These are phyloP conservation scores for Catharus minimus DNA, from an alignment of 2,113 vertebrate species.

Conservation along the genomic window DNA sequence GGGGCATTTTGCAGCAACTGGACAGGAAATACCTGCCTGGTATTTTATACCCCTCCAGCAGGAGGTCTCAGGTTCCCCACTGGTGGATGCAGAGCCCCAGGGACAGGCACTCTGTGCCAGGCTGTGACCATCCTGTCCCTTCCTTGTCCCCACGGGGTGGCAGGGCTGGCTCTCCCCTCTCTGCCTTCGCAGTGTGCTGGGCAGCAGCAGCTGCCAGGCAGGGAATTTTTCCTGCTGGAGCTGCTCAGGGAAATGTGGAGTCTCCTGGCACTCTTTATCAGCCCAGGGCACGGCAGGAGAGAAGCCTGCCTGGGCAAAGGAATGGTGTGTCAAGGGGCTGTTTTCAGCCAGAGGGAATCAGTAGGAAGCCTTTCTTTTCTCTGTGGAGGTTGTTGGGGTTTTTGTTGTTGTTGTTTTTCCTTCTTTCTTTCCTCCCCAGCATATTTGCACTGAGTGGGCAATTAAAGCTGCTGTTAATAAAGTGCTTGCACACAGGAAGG, in stretches of 20 bases:
- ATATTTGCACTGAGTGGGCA: conserved; percentile 7
- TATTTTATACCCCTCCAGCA: background rate
- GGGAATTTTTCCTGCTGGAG: background rate
- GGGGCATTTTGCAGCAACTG: background rate
- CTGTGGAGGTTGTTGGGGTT: background rate
- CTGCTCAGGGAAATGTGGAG: background rate
- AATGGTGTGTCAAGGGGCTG: background rate
- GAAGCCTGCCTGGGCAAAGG: background rate
- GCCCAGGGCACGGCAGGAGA: background rate
- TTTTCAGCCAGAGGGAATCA: background rate
- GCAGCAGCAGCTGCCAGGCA: background rate
- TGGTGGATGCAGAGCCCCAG: background rate
- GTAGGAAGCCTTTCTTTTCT: background rate
- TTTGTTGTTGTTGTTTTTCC: background rate
- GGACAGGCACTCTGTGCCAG: rapidly evolving
- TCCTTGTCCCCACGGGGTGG: conserved; percentile 20
- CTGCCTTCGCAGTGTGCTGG: background rate
- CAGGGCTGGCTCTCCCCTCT: conserved; percentile 12
- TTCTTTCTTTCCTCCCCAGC: background rate
- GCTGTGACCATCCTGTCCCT: background rate
- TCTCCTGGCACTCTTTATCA: background rate
- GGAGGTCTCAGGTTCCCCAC: background rate
- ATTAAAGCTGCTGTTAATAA: background rate
- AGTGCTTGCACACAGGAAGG: background rate
- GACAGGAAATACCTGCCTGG: background rate